Conservation (phyloP, 2,113 vertebrate species). For the Cardinalis cardinalis region DNA sequence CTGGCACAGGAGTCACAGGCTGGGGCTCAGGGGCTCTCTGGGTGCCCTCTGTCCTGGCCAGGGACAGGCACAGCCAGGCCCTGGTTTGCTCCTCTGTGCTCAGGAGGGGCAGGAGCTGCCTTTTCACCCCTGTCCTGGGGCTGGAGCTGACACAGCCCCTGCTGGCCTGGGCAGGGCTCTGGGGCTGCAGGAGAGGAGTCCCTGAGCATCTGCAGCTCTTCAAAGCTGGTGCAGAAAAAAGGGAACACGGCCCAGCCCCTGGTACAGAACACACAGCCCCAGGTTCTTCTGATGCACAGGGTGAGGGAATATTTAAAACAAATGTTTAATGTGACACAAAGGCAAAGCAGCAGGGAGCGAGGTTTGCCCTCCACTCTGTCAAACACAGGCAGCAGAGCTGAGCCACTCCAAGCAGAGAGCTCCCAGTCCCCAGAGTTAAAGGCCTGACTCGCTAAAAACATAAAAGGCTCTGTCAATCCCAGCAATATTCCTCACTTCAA, state of each 20-base stretch:
- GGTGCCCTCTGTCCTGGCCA: background rate
- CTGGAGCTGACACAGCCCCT: background rate
- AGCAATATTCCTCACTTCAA: background rate
- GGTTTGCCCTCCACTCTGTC: background rate
- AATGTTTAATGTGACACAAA: background rate
- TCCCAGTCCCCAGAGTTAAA: background rate
- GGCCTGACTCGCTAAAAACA: background rate
- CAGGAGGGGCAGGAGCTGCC: background rate
- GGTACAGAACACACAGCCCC: background rate
- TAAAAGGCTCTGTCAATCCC: background rate
- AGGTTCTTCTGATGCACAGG: background rate
- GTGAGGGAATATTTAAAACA: constrained; percentile 1
- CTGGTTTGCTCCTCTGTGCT: background rate
- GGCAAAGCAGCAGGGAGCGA: background rate
- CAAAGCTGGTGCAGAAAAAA: constrained; percentile 1
- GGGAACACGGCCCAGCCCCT: background rate
- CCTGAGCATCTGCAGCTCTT: background rate
- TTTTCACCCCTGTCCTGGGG: accelerated
- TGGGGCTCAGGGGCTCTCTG: background rate
- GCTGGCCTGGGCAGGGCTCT: background rate
- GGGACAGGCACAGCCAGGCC: background rate
- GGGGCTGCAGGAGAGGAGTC: background rate
- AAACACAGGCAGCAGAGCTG: background rate
- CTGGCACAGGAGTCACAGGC: accelerated
- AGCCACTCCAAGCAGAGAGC: background rate